phyloP scores from a whole-genome alignment of 1,140 invertebrate species.

The Pseudobourletiella spinata region DNA sequence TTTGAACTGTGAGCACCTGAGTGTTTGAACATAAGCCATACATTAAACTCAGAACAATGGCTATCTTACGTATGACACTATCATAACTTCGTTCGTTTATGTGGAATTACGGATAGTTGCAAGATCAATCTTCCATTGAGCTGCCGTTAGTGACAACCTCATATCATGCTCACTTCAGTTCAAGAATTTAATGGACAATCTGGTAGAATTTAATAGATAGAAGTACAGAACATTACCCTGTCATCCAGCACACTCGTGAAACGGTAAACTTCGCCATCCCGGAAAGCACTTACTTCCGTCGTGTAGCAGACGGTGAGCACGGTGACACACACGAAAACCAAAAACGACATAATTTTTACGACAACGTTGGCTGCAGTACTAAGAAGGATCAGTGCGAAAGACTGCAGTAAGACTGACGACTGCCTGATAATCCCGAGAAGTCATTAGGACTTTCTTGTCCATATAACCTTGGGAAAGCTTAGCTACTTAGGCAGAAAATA shows the following conservation, averaged over 20 bases:
- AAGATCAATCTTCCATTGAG: neutral
- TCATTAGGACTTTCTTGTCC: no score
- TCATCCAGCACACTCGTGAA: neutral
- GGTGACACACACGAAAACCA: no score
- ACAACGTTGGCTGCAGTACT: no score
- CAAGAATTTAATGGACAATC: neutral
- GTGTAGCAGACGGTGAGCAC: no score
- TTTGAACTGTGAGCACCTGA: conserved; percentile 14
- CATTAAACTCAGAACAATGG: neutral
- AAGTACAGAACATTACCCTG: neutral
- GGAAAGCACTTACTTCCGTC: no score
- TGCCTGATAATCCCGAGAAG: no score
- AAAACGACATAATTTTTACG: no score
- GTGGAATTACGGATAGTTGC: neutral
- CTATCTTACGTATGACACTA: neutral
- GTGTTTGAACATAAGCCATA: neutral
- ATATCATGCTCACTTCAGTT: neutral
- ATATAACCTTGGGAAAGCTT: no score
- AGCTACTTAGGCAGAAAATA: no score
- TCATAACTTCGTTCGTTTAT: neutral
- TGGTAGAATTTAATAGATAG: neutral
- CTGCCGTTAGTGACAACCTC: neutral
- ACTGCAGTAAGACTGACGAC: no score
- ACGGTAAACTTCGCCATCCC: neutral
- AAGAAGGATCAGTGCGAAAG: no score